Base-by-base conservation (phyloP, 2,797 vertebrate species). In the Petrocephalus schoutedeni region DNA sequence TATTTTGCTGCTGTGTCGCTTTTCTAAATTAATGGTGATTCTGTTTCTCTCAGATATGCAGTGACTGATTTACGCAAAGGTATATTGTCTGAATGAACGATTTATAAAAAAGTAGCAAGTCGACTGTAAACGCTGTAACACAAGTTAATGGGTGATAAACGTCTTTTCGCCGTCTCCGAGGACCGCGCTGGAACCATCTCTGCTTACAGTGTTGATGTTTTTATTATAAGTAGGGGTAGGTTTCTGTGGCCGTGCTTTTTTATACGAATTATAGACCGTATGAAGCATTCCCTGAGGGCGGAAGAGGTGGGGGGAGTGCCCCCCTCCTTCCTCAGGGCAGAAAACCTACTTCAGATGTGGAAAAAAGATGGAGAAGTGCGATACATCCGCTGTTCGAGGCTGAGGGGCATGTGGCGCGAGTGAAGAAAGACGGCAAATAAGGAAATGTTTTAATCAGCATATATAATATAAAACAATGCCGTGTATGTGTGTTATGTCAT, bases 351-450 rank as follows among this genome's bases (percentile, higher is more conserved):
- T 16, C 5, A 19, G 57, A 58, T 77, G 71, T n/a, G 71, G 32
- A 77, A 45, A 77, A 77, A 77, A n/a, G 71, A 82, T 53, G 77
- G n/a, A 82, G 16, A 80, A 41, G 74, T 41, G 74, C 41, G 74
- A 80, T 80, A 41, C 14, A 41, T 16, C n/a, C 41, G 45, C 19
- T 49, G 8, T 49, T 41, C 41, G 19, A 45, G 32, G 32, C 32
- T 49, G 74, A 80, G 41, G 2, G 14, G 12, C 16, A 16, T 49
- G 41, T 80, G 36, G 23, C 10, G 64, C 64, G 10, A 67, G 12
- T 32, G 1, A 32, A 67, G 64, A 21, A 2, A 6, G 49, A 6
- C 49, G 49, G 3, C 28, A 4, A 28, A 67, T 67, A 32, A 67
- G 32, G 54, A 57, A 16, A 19, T 67, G 28, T 67, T 32, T 32